Base-by-base conservation (phyloP, 2,113 vertebrate genomes). In the Baryphthengus martii region DNA sequence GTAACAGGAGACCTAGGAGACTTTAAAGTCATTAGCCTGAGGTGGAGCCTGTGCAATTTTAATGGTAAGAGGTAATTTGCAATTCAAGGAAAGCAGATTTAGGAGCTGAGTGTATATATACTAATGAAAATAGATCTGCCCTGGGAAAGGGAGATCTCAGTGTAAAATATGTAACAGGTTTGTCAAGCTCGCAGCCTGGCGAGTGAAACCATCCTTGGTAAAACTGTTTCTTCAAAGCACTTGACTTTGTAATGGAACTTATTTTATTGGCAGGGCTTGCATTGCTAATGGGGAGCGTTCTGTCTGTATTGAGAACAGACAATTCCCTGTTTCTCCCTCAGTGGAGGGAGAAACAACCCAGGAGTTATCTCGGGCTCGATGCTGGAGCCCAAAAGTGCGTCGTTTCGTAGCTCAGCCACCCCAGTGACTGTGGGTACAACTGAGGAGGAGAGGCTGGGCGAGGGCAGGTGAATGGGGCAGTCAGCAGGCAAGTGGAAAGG, bases 21-120 rank as follows among this genome's bases (percentile, higher is more conserved):
- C 71, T 76, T 85, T 88, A 59, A 94, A 90, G 85, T 80, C 85
- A 92, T 94, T 93, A 96, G 90, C 63, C 68, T 89, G 83, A 89
- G 68, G 86, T 86, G 71, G 58, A 90, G 65, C 55, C 59, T 47
- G 45, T 85, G 88, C 47, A 44, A 77, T 78, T 93, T 84, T 92
- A 93, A 59, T 93, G 75, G 45, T 72, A 78, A n/a, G 45, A 83
- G 63, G 80, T 88, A 76, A 88, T 88, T 89, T 93, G 85, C 58
- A 89, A 81, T 94, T 91, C 45, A 80, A 0, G n/a, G 72, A 44
- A 80, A 80, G 75, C 76, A 71, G 72, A 66, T 86, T 92, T 89
- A 88, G 29, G 59, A 77, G 63, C 42, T 93, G 67, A 86, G 49
- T 71, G 50, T 71, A 47, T 39, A 44, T 71, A 13, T 28, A 45